Evolutionary conservation across 2,797 vertebrate genomes (phyloP).

Genomic region (Microchirus variegatus): DNA sequence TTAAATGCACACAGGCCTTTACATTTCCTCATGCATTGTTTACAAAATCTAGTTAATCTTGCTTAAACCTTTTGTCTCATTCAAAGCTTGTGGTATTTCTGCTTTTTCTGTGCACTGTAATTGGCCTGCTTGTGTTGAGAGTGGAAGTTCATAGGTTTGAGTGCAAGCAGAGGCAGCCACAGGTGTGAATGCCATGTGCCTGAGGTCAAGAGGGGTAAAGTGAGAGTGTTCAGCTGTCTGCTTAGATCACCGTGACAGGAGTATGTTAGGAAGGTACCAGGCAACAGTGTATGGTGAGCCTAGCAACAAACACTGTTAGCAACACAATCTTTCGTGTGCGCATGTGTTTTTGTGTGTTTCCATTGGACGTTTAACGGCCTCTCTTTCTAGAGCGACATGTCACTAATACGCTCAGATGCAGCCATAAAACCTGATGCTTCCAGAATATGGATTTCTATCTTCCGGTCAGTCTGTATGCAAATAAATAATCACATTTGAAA

Average conservation of each 20-base stretch:
- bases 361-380: constrained; percentile 15
- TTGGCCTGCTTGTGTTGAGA: constrained; percentile 32
- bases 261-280: constrained; percentile 61
- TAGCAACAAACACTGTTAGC: constrained; percentile 54
- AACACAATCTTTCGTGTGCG: constrained; percentile 35
- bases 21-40: no score
- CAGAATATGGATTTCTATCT: neutral
- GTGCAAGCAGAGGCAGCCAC: constrained; percentile 63
- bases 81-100: constrained; percentile 11
- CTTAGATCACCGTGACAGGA: constrained; percentile 75
- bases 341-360: constrained; percentile 16
- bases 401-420: neutral
- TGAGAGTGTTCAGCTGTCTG: constrained; percentile 85
- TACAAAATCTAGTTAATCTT: no score
- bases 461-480: neutral
- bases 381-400: neutral
- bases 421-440: constrained; percentile 1
- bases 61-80: neutral
- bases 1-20: no score
- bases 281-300: constrained; percentile 49
- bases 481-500: constrained; percentile 69
- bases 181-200: constrained; percentile 80
- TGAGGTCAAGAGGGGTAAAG: constrained; percentile 83
- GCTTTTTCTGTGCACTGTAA: constrained; percentile 16
- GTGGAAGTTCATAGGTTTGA: constrained; percentile 24